These are phyloP conservation scores for Sarotherodon lohbergeri DNA, from an alignment of 2,113 vertebrate genomes.

Conservation along the genomic window DNA sequence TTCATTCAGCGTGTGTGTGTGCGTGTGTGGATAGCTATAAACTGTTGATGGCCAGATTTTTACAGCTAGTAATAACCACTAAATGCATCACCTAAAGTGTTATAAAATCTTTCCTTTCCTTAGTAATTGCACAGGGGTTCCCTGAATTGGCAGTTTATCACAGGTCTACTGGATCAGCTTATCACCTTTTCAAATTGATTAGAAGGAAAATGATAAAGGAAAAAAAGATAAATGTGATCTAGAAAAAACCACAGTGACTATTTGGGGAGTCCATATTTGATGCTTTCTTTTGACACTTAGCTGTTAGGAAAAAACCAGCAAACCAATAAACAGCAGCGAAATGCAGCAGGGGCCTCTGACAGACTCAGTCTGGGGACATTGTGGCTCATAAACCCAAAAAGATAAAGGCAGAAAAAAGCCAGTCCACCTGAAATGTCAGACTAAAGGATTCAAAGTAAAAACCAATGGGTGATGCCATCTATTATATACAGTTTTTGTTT, in stretches of 20 bases:
- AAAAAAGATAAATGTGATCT: neutral
- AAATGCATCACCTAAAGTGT: neutral
- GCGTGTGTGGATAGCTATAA: neutral
- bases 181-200: neutral
- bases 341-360: neutral
- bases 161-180: neutral
- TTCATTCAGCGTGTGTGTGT: neutral
- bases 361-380: neutral
- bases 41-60: neutral
- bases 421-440: neutral
- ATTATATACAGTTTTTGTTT: neutral
- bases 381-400: neutral
- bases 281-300: neutral
- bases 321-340: neutral
- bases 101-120: neutral
- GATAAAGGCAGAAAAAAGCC: neutral
- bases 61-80: neutral
- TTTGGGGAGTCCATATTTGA: neutral
- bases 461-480: neutral
- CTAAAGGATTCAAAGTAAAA: neutral
- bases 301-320: neutral
- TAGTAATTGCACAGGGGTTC: neutral
- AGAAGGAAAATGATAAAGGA: neutral
- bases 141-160: neutral
- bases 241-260: neutral